Conservation (phyloP, 2,113 vertebrate genomes). For the Caloenas nicobarica region DNA sequence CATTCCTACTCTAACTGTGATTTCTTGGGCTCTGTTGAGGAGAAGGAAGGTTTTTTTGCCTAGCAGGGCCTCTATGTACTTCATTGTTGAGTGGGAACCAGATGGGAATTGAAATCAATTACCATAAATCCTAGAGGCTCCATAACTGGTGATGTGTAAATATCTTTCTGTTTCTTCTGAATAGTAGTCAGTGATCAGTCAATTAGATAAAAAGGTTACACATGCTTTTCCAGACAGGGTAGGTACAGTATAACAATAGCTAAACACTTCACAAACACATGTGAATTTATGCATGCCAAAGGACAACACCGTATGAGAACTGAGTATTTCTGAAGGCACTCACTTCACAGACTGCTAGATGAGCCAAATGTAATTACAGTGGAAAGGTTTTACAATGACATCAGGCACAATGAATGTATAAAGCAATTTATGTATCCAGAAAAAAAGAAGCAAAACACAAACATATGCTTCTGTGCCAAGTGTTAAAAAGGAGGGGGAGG, state of each 20-base stretch:
- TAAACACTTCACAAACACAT: conserved; percentile 66
- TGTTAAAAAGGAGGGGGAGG: conserved; percentile 43
- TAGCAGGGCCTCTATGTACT: conserved; percentile 39
- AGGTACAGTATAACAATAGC: conserved; percentile 66
- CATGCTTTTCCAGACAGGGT: conserved; percentile 62
- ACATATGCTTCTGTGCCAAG: conserved; percentile 61
- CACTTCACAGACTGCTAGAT: conserved; percentile 30
- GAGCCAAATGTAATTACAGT: conserved; percentile 49
- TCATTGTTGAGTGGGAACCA: conserved; percentile 72
- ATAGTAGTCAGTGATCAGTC: conserved; percentile 68
- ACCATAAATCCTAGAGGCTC: conserved; percentile 64
- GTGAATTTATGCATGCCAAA: conserved; percentile 60
- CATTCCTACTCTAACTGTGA: conserved; percentile 42
- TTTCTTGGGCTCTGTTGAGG: conserved; percentile 47
- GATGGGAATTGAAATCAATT: conserved; percentile 68
- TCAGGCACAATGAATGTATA: conserved; percentile 51
- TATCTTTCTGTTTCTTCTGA: conserved; percentile 71
- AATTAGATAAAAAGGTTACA: conserved; percentile 70
- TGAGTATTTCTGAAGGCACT: conserved; percentile 43
- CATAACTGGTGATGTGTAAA: conserved; percentile 70
- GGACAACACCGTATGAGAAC: conserved; percentile 14
- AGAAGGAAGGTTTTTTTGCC: conserved; percentile 35
- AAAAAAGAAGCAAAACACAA: conserved; percentile 62
- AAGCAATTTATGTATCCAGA: conserved; percentile 47
- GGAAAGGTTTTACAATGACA: conserved; percentile 58